Evolutionary conservation across 2,888 invertebrate species (phyloP).

Genomic region (Lasioglossum calceatum): DNA sequence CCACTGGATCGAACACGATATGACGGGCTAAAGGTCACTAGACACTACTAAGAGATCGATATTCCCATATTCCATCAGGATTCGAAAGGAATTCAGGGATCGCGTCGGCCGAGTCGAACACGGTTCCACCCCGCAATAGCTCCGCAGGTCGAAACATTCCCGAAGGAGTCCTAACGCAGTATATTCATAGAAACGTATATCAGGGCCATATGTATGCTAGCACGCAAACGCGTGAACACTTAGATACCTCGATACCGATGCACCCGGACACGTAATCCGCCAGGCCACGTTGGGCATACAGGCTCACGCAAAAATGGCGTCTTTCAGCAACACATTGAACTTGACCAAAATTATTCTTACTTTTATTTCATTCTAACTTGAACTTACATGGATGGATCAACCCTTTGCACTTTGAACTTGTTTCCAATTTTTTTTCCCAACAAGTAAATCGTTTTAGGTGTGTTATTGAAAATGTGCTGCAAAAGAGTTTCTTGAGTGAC

Average conservation of each 20-base stretch:
- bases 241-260: conserved; percentile 40
- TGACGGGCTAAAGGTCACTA: conserved; percentile 25
- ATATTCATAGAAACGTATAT: conserved; percentile 64
- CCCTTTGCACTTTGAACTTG: no score
- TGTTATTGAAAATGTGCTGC: no score
- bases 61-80: conserved; percentile 41
- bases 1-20: no score
- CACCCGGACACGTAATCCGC: conserved; percentile 39
- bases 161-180: conserved; percentile 67
- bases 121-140: conserved; percentile 40
- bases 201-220: conserved; percentile 45
- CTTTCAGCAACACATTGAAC: not conserved
- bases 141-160: conserved; percentile 62
- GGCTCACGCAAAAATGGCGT: not conserved
- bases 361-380: no score
- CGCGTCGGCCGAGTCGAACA: conserved; percentile 46
- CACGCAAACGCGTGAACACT: conserved; percentile 41
- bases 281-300: conserved; percentile 20
- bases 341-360: not conserved
- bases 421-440: no score
- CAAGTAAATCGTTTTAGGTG: no score
- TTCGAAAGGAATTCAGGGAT: conserved; percentile 59
- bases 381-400: no score
- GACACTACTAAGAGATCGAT: conserved; percentile 42
- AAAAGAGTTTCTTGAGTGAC: no score